Evolutionary conservation across 1,140 invertebrate species (phyloP).

Genomic region (Drosophila setifemur): DNA sequence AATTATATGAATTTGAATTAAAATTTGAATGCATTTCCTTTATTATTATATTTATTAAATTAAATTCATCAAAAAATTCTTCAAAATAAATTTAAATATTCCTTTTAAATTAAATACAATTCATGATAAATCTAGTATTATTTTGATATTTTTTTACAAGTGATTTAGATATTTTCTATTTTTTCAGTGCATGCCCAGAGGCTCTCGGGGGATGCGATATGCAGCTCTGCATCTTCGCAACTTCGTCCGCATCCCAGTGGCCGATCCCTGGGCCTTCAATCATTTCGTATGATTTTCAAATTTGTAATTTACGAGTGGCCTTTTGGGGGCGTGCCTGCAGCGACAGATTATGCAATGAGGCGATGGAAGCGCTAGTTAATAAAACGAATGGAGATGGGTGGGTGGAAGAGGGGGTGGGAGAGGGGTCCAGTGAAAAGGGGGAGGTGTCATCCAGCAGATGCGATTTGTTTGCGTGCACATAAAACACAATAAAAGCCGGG

Average conservation of each 20-base stretch:
- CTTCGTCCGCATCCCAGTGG: conserved; percentile 40
- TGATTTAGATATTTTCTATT: background rate
- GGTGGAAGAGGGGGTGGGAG: background rate
- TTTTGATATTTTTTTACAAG: too few relatives aligned
- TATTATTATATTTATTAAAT: too few relatives aligned
- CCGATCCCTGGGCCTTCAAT: conserved; percentile 60
- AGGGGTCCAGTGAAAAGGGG: too few relatives aligned
- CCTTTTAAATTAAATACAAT: too few relatives aligned
- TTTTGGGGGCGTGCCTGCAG: conserved; percentile 33
- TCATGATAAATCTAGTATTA: too few relatives aligned
- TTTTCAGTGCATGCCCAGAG: conserved; percentile 3
- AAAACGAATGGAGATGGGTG: conserved; percentile 57
- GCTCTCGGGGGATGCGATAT: conserved; percentile 22
- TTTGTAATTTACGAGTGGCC: conserved; percentile 59
- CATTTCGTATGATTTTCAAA: conserved; percentile 67
- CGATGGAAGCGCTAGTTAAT: conserved; percentile 62
- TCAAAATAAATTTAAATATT: too few relatives aligned
- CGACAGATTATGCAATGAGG: conserved; percentile 78
- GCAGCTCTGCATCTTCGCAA: conserved; percentile 7
- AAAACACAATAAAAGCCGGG: conserved; percentile 12
- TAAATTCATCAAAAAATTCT: too few relatives aligned
- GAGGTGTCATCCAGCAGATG: background rate
- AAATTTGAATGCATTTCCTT: too few relatives aligned
- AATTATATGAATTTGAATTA: too few relatives aligned
- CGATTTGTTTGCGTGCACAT: conserved; percentile 57